A percentile compares a stretch with the other conserved stretches of the same genome.
These are phyloP conservation scores for Drosophila pseudotalamancana DNA, from an alignment of 2,888 invertebrate genomes.

Conservation along the genomic window DNA sequence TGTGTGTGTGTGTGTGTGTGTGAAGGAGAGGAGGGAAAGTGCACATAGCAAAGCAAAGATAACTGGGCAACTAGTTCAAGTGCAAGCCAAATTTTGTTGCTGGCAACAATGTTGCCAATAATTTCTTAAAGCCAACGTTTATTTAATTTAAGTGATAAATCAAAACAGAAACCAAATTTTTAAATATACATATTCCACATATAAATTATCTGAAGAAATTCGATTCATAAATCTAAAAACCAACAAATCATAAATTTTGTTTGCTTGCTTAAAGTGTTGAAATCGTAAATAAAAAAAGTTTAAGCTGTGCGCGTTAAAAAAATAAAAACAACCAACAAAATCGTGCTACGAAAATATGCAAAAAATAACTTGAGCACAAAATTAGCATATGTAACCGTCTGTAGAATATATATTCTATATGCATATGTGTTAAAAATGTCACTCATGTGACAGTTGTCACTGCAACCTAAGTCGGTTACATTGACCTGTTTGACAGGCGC, in stretches of 20 bases:
- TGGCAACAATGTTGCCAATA: slow-evolving; percentile 63
- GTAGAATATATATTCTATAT: slow-evolving; percentile 12
- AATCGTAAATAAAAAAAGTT: slow-evolving; percentile 12
- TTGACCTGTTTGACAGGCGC: slow-evolving; percentile 28
- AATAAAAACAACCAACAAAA: not conserved
- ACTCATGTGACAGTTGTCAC: slow-evolving; percentile 15
- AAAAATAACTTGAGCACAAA: slow-evolving; percentile 22
- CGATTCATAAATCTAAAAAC: not conserved
- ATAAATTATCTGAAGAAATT: not conserved
- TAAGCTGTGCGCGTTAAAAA: slow-evolving; percentile 29
- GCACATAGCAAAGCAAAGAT: slow-evolving; percentile 12
- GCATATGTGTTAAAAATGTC: not conserved
- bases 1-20: not conserved
- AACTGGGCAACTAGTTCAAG: slow-evolving; percentile 59
- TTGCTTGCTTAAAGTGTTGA: slow-evolving; percentile 7
- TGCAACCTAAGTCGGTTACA: slow-evolving; percentile 8
- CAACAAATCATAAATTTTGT: slow-evolving; percentile 6
- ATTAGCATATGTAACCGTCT: slow-evolving; percentile 69
- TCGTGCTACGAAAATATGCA: slow-evolving; percentile 10
- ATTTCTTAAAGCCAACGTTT: slow-evolving; percentile 1
- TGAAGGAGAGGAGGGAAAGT: slow-evolving; percentile 1
- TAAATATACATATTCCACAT: not conserved
- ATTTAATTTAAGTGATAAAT: slow-evolving; percentile 6
- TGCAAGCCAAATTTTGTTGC: slow-evolving; percentile 59
- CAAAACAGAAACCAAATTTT: not conserved